Base-by-base conservation (phyloP, 2,113 vertebrate species). In the Galeopterus variegatus region DNA sequence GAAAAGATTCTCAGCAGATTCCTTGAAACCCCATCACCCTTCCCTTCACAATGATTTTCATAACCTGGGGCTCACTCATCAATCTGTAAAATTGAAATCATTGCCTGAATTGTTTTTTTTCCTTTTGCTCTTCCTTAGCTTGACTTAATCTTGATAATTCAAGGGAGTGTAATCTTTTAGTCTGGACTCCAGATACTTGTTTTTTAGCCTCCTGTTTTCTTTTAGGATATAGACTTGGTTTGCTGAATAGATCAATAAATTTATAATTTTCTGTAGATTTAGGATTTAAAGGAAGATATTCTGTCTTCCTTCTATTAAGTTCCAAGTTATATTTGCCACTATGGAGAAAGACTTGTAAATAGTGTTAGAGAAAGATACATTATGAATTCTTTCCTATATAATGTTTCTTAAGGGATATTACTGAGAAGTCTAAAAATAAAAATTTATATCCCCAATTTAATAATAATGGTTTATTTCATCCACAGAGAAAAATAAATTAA, bases 381-480 rank as follows among this genome's bases (percentile, higher is more conserved):
- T 45, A 88, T 24, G 48, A 52, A 5, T 28, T 92, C 31, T 90
- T 89, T 92, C 69, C 67, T 65, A 48, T 72, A 50, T 54, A 28
- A 28, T 77, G 8, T 72, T 94, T 91, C 64, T 92, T 87, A 58
- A 89, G 52, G 93, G 95, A 67, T 88, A 56, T 67, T 84, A 58
- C 31, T 28, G 31, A 81, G 31, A 93, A 77, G 2, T 73, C 21
- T 85, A 77, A 96, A 95, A 70, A 69, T 48, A 64, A 92, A 92
- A 48, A n/a, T 69, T 76, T 80, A 92, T 86, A 83, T 83, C 8
- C 2, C 62, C 6, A 60, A 75, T 54, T 87, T 92, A 94, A 80
- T 41, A 73, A 60, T 86, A 26, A 79, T 86, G 26, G 11, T 41
- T 83, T 67, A 93, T 89, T 92, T 92, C 21, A 88, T 86, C 62